Evolutionary conservation across 2,113 vertebrate species (phyloP), one percentile per base, ranked within the genome.

Genomic region (Gopherus evgoodei): DNA sequence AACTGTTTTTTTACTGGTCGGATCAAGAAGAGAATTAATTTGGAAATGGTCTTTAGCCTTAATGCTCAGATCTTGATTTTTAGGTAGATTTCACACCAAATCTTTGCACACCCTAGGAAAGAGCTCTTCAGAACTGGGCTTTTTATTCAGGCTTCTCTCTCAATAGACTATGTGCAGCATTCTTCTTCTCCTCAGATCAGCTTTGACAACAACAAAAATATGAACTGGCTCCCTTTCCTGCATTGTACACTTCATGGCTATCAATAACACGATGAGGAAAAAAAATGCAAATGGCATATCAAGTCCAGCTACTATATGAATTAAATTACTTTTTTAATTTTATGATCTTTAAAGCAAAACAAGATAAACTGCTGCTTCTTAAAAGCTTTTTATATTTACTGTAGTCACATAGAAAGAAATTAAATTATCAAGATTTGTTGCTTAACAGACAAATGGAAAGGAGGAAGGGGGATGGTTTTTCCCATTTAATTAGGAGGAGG

Each of bases 401-500:
- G 47, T 27, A 96, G 91, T 54, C 87, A 81, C 1, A 1, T 52
- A 42, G 81, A 82, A 93, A 91, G 49, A 95, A 97, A 86, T 47
- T 57, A 52, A 78, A 84, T 76, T 85, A 92, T 31, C 29, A 54
- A 97, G 90, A 94, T 83, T 86, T 88, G 90, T 49, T 91, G 84
- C 86, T 94, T 50, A 76, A 47, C 57, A 93, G 92, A 94, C 62
- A 93, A 91, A 83, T 14, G 92, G 49, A 95, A 81, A 89, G 84
- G 90, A 14, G 25, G 49, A 85, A 88, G 35, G 10, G 42, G 35
- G 92, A 62, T 17, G 9, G 3, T 57, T 94, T 93, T 94, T 89
- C 59, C 44, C 88, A 57, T 82, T 94, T 88, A 87, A 86, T 94
- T 94, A 96, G 91, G 93, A 96, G 91, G 85, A 19, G 1, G 81